These are phyloP conservation scores for Pitangus sulphuratus DNA, from an alignment of 2,797 vertebrate genomes.

Conservation along the genomic window DNA sequence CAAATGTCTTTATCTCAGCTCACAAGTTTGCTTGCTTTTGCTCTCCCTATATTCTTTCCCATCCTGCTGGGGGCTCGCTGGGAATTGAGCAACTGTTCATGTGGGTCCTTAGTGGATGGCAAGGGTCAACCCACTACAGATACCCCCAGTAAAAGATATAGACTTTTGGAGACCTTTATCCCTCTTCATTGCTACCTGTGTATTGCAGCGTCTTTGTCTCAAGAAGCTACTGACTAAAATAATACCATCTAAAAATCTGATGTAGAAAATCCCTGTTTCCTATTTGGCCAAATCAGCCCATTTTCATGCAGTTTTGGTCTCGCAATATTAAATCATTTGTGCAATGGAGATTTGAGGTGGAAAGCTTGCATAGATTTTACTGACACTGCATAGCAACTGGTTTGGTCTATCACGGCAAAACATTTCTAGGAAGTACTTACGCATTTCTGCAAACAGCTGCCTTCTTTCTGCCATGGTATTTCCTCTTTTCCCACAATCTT, in stretches of 20 bases:
- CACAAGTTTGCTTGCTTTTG: not conserved
- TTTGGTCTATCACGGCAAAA: constrained; percentile 34
- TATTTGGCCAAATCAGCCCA: not conserved
- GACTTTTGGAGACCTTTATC: not conserved
- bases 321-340: not conserved
- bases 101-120: not conserved
- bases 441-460: constrained; percentile 99
- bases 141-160: not conserved
- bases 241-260: not conserved
- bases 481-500: constrained; percentile 88
- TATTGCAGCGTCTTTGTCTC: not conserved
- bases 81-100: not conserved
- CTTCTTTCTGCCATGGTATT: constrained; percentile 98
- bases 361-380: constrained; percentile 22
- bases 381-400: not conserved
- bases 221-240: not conserved
- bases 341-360: not conserved
- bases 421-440: constrained; percentile 84
- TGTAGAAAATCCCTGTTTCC: not conserved
- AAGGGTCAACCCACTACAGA: not conserved
- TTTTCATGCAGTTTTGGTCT: not conserved
- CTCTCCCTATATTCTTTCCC: not conserved
- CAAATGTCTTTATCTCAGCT: not conserved
- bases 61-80: rapidly evolving
- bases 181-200: not conserved